Conservation (phyloP, 2,797 vertebrate genomes). For the Perdix hodgsoniae region DNA sequence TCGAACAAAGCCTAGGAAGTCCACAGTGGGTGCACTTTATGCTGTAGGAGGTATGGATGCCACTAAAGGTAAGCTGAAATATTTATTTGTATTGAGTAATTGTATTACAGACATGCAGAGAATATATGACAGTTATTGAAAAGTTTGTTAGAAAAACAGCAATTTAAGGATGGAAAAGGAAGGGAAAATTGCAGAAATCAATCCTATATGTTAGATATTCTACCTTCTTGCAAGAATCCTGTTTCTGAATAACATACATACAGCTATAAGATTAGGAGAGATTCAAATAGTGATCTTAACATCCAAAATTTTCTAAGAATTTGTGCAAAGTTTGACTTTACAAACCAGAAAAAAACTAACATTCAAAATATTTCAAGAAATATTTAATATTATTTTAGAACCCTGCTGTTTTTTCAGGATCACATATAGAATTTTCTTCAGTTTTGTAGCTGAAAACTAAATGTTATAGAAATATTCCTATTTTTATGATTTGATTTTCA, state of each 20-base stretch:
- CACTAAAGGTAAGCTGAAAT: constrained; percentile 86
- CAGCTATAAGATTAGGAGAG: background rate
- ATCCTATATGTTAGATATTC: rapidly evolving
- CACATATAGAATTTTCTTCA: background rate
- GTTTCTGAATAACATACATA: background rate
- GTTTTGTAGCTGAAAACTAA: background rate
- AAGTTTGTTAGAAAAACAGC: background rate
- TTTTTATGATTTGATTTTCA: constrained; percentile 8
- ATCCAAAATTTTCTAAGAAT: background rate
- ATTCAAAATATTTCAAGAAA: background rate
- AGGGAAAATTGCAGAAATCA: background rate
- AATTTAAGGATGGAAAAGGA: background rate
- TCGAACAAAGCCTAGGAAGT: constrained; percentile 96
- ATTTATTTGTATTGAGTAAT: background rate
- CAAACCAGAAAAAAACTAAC: background rate
- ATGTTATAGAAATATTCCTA: background rate
- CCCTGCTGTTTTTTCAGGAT: background rate
- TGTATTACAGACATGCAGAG: rapidly evolving
- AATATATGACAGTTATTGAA: background rate
- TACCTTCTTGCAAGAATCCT: background rate
- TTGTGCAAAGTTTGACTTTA: background rate
- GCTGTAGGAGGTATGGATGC: constrained; percentile 97
- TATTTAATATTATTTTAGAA: background rate
- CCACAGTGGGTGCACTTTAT: constrained; percentile 95
- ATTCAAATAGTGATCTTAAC: background rate